Evolutionary conservation across 2,113 vertebrate species (phyloP), one percentile per base, ranked within the genome.

Genomic region (Neoarius graeffei): DNA sequence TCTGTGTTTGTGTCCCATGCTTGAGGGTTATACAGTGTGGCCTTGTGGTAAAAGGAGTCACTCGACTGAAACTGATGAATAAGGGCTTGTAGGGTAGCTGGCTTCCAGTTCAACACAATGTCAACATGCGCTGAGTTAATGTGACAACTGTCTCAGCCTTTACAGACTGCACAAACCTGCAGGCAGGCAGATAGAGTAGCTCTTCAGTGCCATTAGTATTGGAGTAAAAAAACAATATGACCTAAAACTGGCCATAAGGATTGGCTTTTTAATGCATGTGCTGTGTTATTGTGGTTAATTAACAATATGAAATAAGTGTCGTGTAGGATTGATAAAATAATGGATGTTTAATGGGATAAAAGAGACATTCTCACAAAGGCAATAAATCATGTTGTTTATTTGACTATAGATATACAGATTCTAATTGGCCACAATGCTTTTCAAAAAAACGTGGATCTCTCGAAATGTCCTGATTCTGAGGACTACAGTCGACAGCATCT

Each of bases 381-480:
- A 86, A 79, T 88, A 23, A 88, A 74, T 90, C 87, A 81, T 90
- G 80, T 81, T 76, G 60, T 90, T 88, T 84, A 88, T 90, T 90
- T 81, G 83, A 88, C 85, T 90, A 84, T 88, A 81, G 85, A 86
- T 90, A 88, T 90, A 88, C 89, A 90, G 73, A 81, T 80, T 90
- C 84, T 88, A 84, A 81, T 90, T 90, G 89, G 87, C 89, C 83
- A 90, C 87, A 88, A 85, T 79, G 64, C 85, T 88, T 77, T 86
- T 87, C 25, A 60, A 62, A 86, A 79, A 86, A 71, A 57, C 15
- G 48, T 81, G 50, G 57, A 81, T 88, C 54, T 86, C 62, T 89
- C 62, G 77, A 57, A 35, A 85, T 54, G 52, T 87, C 85, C 86
- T 69, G 57, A 87, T 54, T 19, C 14, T 0, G 50, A 82, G 69